Evolutionary conservation across 2,113 vertebrate species (phyloP), one percentile per base, ranked within the genome.

Genomic region (Anhinga rufa): DNA sequence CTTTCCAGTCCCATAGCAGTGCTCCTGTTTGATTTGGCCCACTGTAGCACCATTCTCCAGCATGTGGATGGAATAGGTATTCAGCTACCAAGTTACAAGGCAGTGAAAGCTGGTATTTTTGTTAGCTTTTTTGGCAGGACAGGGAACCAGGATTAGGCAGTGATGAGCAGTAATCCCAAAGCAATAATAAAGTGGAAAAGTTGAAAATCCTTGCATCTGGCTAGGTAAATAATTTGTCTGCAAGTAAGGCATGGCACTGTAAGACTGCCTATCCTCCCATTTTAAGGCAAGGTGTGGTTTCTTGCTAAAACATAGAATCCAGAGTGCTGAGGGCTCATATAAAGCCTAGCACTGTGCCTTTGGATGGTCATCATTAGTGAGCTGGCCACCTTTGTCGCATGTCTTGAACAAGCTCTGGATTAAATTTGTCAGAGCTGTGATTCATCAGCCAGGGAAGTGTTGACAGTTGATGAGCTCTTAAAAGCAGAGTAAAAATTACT

Each of bases 341-440:
- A 87, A 92, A 93, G 40, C 46, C 87, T 74, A 9, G 52, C 44
- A 18, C 82, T 91, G 58, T 79, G 90, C 42, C 85, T 76, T 78
- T 95, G 91, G 69, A 71, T 51, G 40, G 81, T 65, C 48, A 28
- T 92, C 42, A 2, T 76, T 70, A 86, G 58, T 61, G 76, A 84
- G 48, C 64, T 90, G 95, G 96, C 93, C 78, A 85, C n/a, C 46
- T 90, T 86, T 84, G 88, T 94, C 52, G 13, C 64, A 28, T 48
- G 51, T 93, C 93, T 82, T 52, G 85, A 78, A 74, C 57, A 81
- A 75, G 64, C 61, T 19, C 66, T 91, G 87, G 94, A 76, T 94
- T 92, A 70, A 78, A 52, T 87, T 93, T 95, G 74, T 96, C 92
- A 92, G 93, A 92, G 83, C 26, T 21, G 29, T 97, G 97, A 97